phyloP scores from a whole-genome alignment of 2,113 vertebrate species.

The Hiodon tergisus region DNA sequence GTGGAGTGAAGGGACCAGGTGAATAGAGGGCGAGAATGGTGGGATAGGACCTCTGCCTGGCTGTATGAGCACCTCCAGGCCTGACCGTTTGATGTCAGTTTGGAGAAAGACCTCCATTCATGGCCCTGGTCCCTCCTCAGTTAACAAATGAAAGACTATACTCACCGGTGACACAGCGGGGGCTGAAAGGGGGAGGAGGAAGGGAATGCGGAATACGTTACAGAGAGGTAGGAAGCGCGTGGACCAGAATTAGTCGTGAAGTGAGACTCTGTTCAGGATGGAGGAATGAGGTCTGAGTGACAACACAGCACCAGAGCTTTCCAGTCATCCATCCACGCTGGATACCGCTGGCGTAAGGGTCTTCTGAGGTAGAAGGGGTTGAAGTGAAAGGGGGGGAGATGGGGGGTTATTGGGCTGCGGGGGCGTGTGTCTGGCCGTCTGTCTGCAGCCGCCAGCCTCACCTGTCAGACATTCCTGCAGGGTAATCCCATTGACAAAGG shows the following conservation, averaged over 20 bases:
- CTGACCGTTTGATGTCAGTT: constrained; percentile 53
- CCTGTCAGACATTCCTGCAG: constrained; percentile 23
- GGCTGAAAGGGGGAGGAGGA: constrained; percentile 29
- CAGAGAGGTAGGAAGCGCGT: constrained; percentile 15
- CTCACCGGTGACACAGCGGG: constrained; percentile 32
- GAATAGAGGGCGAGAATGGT: constrained; percentile 36
- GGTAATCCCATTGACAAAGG: constrained; percentile 19
- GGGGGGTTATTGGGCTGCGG: not conserved
- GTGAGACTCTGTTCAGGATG: not conserved
- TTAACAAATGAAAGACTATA: constrained; percentile 60
- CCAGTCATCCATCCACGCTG: not conserved
- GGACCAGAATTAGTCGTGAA: constrained; percentile 5
- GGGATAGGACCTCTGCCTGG: constrained; percentile 50
- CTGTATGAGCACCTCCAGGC: constrained; percentile 43
- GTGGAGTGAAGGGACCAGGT: no score
- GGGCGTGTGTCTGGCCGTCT: constrained; percentile 21
- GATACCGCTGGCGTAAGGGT: not conserved
- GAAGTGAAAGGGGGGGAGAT: not conserved
- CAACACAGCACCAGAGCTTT: not conserved
- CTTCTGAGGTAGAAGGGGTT: not conserved
- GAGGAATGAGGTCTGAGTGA: not conserved
- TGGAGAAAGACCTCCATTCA: constrained; percentile 60
- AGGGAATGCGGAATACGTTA: constrained; percentile 30
- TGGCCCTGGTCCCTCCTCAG: constrained; percentile 38
- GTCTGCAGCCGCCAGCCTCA: constrained; percentile 16